Evolutionary conservation across 2,888 invertebrate species (phyloP), one percentile per base, ranked within the genome.

Genomic region (Allacma fusca): DNA sequence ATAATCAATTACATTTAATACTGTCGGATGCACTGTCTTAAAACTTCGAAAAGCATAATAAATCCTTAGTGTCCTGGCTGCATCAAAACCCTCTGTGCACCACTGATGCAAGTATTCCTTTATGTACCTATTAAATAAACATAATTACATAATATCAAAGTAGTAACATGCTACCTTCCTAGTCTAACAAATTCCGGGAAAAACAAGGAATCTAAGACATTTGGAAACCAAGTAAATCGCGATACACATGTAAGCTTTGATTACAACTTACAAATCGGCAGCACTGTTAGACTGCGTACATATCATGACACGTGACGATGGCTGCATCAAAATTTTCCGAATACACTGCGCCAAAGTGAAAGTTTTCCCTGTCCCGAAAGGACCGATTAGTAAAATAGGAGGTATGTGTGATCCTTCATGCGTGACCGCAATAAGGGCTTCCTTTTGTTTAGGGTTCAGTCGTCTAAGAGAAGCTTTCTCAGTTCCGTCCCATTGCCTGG

Each of bases 261-360:
- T 16, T 50, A 50, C 19, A 73, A 68, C 81, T 81, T 79, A 83
- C 81, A 81, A 78, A 74, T 83, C 82, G 16, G 82, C 84, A 43
- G 85, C 88, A 88, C 88, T 94, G 87, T 95, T 94, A 70, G 94
- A 94, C 87, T 94, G 94, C 1, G 94, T 94, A 86, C 94, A 95
- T 74, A 95, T 91, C 80, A 95, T 88, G 74, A 95, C 91, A 85
- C 91, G 90, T 29, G 91, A 90, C 24, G 90, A 89, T 0, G 90
- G 88, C 84, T 92, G 91, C 13, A 88, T 86, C 40, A 93, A 86
- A 62, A 93, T 87, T 84, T 92, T 91, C 84, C 91, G 91, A 59
- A 93, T 91, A 0, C 92, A 92, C 83, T 89, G 88, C 0, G 94
- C 94, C 82, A 95, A 87, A 0, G 94, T 94, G 85, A 92, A 94